phyloP scores from a whole-genome alignment of 2,113 vertebrate genomes.

The Clarias macrocephalus region DNA sequence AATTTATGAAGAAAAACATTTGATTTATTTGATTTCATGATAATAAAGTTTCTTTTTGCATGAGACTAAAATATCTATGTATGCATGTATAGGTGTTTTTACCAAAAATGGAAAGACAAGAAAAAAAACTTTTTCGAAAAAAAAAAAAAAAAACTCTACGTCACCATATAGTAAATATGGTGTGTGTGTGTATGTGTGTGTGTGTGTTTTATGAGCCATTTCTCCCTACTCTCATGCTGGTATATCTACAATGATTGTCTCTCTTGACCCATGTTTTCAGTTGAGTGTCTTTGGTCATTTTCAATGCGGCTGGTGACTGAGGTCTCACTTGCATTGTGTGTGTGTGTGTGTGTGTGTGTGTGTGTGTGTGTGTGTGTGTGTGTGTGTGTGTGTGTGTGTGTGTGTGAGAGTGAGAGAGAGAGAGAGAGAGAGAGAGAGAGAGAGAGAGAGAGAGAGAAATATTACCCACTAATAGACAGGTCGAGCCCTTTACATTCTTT shows the following conservation, averaged over 20 bases:
- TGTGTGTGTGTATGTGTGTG: background rate
- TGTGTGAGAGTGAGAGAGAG: no score
- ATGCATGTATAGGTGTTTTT: background rate
- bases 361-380: conserved; percentile 33
- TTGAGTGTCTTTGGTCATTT: conserved; percentile 23
- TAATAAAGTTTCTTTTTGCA: background rate
- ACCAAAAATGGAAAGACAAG: background rate
- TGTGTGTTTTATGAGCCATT: conserved; percentile 6
- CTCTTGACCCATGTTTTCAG: background rate
- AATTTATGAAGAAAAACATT: conserved; percentile 12
- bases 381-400: conserved; percentile 62
- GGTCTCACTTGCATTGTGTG: conserved; percentile 35
- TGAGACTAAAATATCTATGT: background rate
- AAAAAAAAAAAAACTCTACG: background rate
- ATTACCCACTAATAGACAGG: conserved; percentile 75
- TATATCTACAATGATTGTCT: background rate
- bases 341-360: conserved; percentile 36
- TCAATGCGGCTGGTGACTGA: conserved; percentile 8
- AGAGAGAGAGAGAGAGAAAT: conserved; percentile 67
- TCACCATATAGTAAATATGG: background rate
- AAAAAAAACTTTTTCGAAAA: no score
- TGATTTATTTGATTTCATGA: conserved; percentile 23
- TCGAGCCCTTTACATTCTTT: conserved; percentile 76
- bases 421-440: conserved; percentile 59
- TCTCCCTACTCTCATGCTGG: background rate